Evolutionary conservation across 2,888 invertebrate species (phyloP).

Genomic region (Platycheirus albimanus): DNA sequence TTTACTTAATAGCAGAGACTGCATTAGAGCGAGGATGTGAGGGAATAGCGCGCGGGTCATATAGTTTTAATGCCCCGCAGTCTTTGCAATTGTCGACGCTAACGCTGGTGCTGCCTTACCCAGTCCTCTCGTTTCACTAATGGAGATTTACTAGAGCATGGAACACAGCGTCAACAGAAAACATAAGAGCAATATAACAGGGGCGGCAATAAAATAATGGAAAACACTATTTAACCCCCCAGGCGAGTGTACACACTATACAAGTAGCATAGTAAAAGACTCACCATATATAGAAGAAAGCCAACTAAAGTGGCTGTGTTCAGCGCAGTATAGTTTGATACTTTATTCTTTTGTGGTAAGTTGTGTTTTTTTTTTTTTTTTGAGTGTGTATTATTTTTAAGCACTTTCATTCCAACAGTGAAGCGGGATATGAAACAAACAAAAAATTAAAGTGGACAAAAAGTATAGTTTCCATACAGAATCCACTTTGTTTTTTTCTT

Average conservation of each 20-base stretch:
- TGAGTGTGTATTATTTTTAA: neutral
- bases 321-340: slow-evolving; percentile 46
- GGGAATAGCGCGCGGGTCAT: neutral
- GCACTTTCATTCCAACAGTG: slow-evolving; percentile 9
- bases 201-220: slow-evolving; percentile 68
- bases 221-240: slow-evolving; percentile 68
- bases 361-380: slow-evolving; percentile 2
- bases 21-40: slow-evolving; percentile 5
- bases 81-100: neutral
- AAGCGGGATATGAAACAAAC: slow-evolving; percentile 40
- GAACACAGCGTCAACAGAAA: slow-evolving; percentile 62
- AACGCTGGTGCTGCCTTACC: neutral
- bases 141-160: slow-evolving; percentile 67
- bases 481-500: slow-evolving; percentile 20
- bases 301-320: slow-evolving; percentile 60
- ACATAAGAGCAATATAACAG: slow-evolving; percentile 50
- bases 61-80: slow-evolving; percentile 2
- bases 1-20: slow-evolving; percentile 23
- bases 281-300: neutral
- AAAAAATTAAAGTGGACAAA: slow-evolving; percentile 41
- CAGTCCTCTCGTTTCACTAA: slow-evolving; percentile 49
- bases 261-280: no score
- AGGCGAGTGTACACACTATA: neutral
- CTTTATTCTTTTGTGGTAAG: slow-evolving; percentile 22
- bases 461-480: slow-evolving; percentile 10